Base-by-base conservation (phyloP, 2,113 vertebrate genomes). In the Myotis davidii region DNA sequence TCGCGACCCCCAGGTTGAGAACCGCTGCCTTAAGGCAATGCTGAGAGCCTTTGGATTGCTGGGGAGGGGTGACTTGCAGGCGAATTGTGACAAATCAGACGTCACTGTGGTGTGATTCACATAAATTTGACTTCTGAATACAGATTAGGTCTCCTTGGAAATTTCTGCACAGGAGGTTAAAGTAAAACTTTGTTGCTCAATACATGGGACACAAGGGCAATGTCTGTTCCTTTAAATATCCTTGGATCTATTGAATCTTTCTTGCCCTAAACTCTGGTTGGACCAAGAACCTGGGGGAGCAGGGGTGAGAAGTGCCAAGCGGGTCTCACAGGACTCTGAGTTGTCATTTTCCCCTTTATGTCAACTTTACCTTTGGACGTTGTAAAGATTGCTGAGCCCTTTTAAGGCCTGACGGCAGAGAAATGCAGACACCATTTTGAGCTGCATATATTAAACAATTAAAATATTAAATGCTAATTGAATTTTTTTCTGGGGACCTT, bases 101-200 rank as follows among this genome's bases (percentile, higher is more conserved):
- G 3, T 54, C 65, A 70, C 95, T 56, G 45, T 73, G 50, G 37
- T 74, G 4, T n/a, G 79, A 91, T 48, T 37, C 73, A 74, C 61
- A 50, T 65, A 32, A 21, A 85, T 85, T 59, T 97, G 61, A 95
- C 69, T 96, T 94, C 54, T 79, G 50, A 96, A 48, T 88, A 76
- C 7, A 94, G 73, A 90, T 76, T 54, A 73, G 7, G 23, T 85
- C 42, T 97, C 77, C 37, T 2, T 11, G 56, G 94, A 88, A 94
- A 88, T 92, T 65, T 85, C 72, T 67, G 78, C 48, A 18, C 42
- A 76, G 12, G 48, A 95, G 72, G 81, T 76, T 84, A 90, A 92
- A 78, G 52, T 88, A 42, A 84, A 93, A 70, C 23, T 50, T 23
- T 45, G 59, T 13, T 74, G 50, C 90, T 95, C 67, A 52, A 76